phyloP scores from a whole-genome alignment of 2,888 invertebrate species.

The Eristalis tenax region DNA sequence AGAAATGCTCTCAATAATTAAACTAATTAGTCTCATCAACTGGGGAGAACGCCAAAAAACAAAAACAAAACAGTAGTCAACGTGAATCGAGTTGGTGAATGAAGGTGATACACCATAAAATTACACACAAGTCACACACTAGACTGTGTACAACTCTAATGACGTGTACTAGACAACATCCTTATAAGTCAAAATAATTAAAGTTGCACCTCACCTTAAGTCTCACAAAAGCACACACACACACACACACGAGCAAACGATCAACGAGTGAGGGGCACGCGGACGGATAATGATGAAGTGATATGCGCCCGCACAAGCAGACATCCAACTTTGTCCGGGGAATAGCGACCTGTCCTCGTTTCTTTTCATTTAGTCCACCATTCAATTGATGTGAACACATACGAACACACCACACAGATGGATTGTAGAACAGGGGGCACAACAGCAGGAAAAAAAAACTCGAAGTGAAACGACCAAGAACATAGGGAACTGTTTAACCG shows the following conservation, averaged over 20 bases:
- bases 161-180: constrained; percentile 44
- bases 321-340: not conserved
- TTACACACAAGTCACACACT: constrained; percentile 26
- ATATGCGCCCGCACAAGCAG: not conserved
- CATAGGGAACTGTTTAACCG: constrained; percentile 57
- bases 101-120: constrained; percentile 36
- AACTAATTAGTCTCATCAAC: constrained; percentile 42
- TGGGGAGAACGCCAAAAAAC: not conserved
- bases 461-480: constrained; percentile 16
- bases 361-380: constrained; percentile 64
- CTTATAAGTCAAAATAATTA: constrained; percentile 64
- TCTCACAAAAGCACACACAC: not conserved
- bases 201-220: constrained; percentile 43
- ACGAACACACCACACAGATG: not conserved
- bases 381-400: constrained; percentile 55
- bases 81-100: not conserved
- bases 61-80: not conserved
- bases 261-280: not conserved
- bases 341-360: constrained; percentile 57
- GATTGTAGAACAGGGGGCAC: not conserved
- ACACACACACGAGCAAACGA: not conserved
- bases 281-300: constrained; percentile 57
- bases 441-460: not conserved
- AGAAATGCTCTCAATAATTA: constrained; percentile 16
- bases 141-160: constrained; percentile 42